Conservation (phyloP, 35 echinoderm and acorn worm genomes). For the Acanthaster planci region DNA sequence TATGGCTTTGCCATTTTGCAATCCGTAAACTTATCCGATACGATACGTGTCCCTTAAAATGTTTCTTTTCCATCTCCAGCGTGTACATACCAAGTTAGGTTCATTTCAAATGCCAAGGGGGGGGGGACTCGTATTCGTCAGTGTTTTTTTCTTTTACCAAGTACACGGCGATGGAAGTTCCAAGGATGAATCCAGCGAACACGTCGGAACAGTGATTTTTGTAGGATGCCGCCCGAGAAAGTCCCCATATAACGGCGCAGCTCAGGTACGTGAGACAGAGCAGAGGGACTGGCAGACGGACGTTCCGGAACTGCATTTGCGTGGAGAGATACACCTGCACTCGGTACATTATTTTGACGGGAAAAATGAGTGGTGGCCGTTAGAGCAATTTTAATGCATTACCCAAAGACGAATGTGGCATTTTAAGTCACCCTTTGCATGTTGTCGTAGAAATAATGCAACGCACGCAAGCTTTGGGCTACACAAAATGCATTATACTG, state of each 20-base stretch:
- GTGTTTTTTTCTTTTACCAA: slow-evolving; percentile 27
- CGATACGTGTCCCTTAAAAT: no score
- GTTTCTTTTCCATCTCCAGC: no score
- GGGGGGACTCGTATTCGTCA: not conserved
- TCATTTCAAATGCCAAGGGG: not conserved
- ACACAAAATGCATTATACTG: no score
- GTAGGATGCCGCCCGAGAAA: slow-evolving; percentile 50
- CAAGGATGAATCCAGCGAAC: slow-evolving; percentile 54
- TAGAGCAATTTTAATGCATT: no score
- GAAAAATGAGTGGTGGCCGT: no score
- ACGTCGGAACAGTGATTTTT: slow-evolving; percentile 67
- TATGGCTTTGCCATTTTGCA: not conserved
- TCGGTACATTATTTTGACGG: no score
- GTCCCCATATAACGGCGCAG: slow-evolving; percentile 58
- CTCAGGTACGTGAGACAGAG: slow-evolving; percentile 42
- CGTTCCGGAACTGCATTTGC: slow-evolving; percentile 54
- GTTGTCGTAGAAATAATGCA: no score
- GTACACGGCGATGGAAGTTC: slow-evolving; percentile 61
- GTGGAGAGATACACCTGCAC: slow-evolving; percentile 60
- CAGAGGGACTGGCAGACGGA: slow-evolving; percentile 58
- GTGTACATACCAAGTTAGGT: not conserved
- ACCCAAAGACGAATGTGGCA: no score
- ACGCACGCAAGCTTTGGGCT: no score
- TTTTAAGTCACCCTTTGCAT: no score
- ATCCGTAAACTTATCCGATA: not conserved